These are phyloP conservation scores for Zosterops borbonicus DNA, from an alignment of 2,113 vertebrate genomes.

Conservation along the genomic window DNA sequence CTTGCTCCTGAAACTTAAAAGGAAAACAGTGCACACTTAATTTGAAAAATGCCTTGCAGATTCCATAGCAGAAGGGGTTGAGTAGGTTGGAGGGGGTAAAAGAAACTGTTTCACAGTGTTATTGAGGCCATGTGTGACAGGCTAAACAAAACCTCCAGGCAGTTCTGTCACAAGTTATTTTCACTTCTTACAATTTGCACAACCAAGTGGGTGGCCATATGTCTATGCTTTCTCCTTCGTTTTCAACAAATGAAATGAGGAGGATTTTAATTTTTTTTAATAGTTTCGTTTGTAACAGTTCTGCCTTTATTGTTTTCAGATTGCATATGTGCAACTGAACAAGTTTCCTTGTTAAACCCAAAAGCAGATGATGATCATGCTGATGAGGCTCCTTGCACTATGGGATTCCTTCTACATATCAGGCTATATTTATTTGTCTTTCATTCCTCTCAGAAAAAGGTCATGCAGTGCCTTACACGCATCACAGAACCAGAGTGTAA, in stretches of 20 bases:
- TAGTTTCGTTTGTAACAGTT: conserved; percentile 25
- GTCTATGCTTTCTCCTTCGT: conserved; percentile 56
- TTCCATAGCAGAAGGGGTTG: conserved; percentile 26
- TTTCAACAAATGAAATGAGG: conserved; percentile 65
- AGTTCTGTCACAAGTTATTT: conserved; percentile 66
- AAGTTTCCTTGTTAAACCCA: conserved; percentile 53
- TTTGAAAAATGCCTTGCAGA: conserved; percentile 68
- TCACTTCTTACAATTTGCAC: conserved; percentile 68
- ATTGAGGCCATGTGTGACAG: conserved; percentile 75
- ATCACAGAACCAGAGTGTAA: background rate
- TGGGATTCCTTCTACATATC: background rate
- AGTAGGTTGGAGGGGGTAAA: conserved; percentile 9
- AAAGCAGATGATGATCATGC: conserved; percentile 55
- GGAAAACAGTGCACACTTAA: conserved; percentile 54
- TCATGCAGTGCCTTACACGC: background rate
- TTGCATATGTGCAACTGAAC: conserved; percentile 47
- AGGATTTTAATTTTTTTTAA: conserved; percentile 42
- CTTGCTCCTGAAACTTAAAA: conserved; percentile 71
- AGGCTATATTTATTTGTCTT: conserved; percentile 43
- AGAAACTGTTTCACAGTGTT: conserved; percentile 50
- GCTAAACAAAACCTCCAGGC: conserved; percentile 65
- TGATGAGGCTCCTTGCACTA: conserved; percentile 14
- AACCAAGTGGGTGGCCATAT: conserved; percentile 70
- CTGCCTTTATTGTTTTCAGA: conserved; percentile 70
- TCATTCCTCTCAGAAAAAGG: background rate